Base-by-base conservation (phyloP, 2,888 invertebrate species). In the Lacanobia wlatinum region DNA sequence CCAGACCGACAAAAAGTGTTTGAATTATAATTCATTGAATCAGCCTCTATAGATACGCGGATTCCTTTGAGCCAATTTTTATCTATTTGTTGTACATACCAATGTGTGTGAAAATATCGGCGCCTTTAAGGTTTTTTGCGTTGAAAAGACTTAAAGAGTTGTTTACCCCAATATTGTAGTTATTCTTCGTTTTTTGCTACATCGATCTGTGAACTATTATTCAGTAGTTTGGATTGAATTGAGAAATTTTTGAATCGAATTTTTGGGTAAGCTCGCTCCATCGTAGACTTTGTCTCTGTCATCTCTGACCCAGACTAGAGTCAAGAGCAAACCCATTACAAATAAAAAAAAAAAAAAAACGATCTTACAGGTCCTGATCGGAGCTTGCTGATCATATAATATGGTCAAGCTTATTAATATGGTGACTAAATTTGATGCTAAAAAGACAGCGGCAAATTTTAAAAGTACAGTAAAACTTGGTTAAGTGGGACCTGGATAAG, bases 1-100 rank as follows among this genome's bases (percentile, higher is more conserved):
- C 83, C 77, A 84, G 79, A 78, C 85, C 76, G 73, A 86, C 88
- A 92, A 90, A 90, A 90, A 87, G 80, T 76, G 81, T 90, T 90
- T 91, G 83, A 78, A 82, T 80, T 79, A 82, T 75, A 75, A 83
- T 83, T 85, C 79, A 78, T 70, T 80, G 83, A 83, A 77, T 73
- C 69, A 74, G 75, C 68, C 70, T 81, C 79, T 70, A 68, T 76
- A 67, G 73, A 80, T 83, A 70, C 80, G 76, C 70, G 67, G 78
- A 83, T 79, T 82, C 79, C 60, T 74, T 82, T 83, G 69, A 83
- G 76, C 60, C 74, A 85, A 73, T 85, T 78, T n/a, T 74, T 74
- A 67, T 80, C 70, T 80, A 76, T 79, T 77, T 80, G 50, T 82
- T 73, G 63, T 70, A 53, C 52, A 56, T 70, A 71, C 60, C 75